These are phyloP conservation scores for Lordiphosa collinella DNA, from an alignment of 1,140 invertebrate genomes.

Conservation along the genomic window DNA sequence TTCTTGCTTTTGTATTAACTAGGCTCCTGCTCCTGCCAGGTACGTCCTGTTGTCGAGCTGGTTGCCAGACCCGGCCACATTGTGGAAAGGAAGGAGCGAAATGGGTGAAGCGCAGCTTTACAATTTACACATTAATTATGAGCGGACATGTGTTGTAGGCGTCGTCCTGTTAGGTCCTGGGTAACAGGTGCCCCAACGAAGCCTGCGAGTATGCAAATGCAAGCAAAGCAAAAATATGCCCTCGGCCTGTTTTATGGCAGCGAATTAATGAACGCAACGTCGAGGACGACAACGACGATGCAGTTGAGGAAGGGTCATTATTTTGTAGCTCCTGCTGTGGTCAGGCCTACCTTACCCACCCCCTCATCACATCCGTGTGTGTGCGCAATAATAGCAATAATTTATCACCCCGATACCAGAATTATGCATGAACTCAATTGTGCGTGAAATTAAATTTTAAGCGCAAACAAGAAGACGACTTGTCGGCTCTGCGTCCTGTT, in stretches of 20 bases:
- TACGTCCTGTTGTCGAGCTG: constrained; percentile 46
- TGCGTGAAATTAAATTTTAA: constrained; percentile 78
- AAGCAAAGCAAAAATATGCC: constrained; percentile 64
- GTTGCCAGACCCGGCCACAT: constrained; percentile 20
- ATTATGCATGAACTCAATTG: constrained; percentile 77
- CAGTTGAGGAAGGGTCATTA: constrained; percentile 53
- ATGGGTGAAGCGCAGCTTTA: constrained; percentile 62
- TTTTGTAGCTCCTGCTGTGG: constrained; percentile 40
- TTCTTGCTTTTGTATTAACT: constrained; percentile 53
- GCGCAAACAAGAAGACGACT: constrained; percentile 69
- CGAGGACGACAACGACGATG: constrained; percentile 37
- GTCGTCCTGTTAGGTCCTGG: constrained; percentile 39
- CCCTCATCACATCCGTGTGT: neutral
- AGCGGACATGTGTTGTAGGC: constrained; percentile 76
- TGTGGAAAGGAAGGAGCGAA: neutral
- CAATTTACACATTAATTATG: constrained; percentile 78
- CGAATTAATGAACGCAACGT: constrained; percentile 73
- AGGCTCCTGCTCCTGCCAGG: constrained; percentile 13
- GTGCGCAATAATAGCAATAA: constrained; percentile 73
- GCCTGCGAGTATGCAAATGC: constrained; percentile 67
- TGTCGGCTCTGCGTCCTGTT: constrained; percentile 56
- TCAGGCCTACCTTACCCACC: neutral
- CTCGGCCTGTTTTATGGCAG: constrained; percentile 66
- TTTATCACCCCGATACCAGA: constrained; percentile 64
- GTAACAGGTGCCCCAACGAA: constrained; percentile 59